Base-by-base conservation (phyloP, 2,888 invertebrate genomes). In the Timema podura region DNA sequence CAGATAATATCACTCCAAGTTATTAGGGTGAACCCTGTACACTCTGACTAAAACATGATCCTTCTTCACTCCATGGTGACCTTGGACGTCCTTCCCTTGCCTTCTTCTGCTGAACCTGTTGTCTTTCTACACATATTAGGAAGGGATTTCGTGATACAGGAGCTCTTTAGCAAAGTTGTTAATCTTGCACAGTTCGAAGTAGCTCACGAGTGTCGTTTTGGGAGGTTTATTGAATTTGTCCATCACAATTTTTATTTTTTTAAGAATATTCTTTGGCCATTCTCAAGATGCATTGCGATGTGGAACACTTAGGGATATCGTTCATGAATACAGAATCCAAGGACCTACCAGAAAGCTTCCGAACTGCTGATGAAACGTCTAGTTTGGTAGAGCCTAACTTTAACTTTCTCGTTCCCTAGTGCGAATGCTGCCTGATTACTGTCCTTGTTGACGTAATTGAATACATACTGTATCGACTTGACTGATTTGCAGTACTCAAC, bases 121-220 rank as follows among this genome's bases (percentile, higher is more conserved):
- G n/a, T n/a, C n/a, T n/a, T n/a, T n/a, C n/a, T n/a, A n/a, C n/a
- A n/a, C n/a, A n/a, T n/a, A n/a, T n/a, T n/a, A n/a, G n/a, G n/a
- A n/a, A n/a, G n/a, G n/a, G n/a, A n/a, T n/a, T n/a, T n/a, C n/a
- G n/a, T n/a, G n/a, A n/a, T n/a, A n/a, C n/a, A n/a, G n/a, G n/a
- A n/a, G n/a, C n/a, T n/a, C n/a, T n/a, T n/a, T n/a, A n/a, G n/a
- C n/a, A n/a, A n/a, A n/a, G n/a, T n/a, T n/a, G n/a, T n/a, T n/a
- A n/a, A n/a, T n/a, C n/a, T n/a, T n/a, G n/a, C n/a, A n/a, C n/a
- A n/a, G n/a, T n/a, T 73, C 54, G 68, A 81, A 80, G 74, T 80
- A 80, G 51, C 73, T 76, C 44, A 75, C 76, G 48, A 80, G 74
- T 68, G 79, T 79, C 64, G 77, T 76, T 13, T 71, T 73, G 67